These are phyloP conservation scores for Muntiacus reevesi DNA, from an alignment of 2,113 vertebrate species.

Conservation along the genomic window DNA sequence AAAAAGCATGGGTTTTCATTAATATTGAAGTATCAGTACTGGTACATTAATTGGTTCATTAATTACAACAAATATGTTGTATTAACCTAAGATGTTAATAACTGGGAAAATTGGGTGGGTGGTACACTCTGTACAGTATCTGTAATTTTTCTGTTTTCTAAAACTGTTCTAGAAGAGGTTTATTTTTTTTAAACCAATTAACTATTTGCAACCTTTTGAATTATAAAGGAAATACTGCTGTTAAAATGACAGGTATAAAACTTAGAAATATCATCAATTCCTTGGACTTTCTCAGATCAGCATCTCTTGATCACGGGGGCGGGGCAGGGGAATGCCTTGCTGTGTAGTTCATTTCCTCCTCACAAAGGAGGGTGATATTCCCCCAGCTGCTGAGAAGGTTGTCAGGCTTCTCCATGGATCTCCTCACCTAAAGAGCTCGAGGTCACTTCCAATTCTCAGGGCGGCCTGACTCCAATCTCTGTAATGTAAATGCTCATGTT, in stretches of 20 bases:
- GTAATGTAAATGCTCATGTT: neutral
- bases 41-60: neutral
- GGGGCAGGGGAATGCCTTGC: neutral
- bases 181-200: neutral
- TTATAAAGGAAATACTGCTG: neutral
- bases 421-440: neutral
- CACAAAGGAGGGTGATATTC: neutral
- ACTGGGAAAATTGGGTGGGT: neutral
- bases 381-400: neutral
- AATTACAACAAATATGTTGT: neutral
- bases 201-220: neutral
- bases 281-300: neutral
- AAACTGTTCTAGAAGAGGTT: neutral
- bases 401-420: neutral
- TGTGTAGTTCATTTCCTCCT: neutral
- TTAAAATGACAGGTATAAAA: neutral
- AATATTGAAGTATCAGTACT: neutral
- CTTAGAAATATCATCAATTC: neutral
- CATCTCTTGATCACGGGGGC: fast-evolving
- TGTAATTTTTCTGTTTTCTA: neutral
- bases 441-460: neutral
- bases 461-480: neutral
- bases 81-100: neutral
- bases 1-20: neutral
- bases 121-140: neutral